A percentile compares a stretch with the other conserved stretches of the same genome.
These are phyloP conservation scores for Sitophilus oryzae DNA, from an alignment of 1,140 invertebrate genomes.

Conservation along the genomic window DNA sequence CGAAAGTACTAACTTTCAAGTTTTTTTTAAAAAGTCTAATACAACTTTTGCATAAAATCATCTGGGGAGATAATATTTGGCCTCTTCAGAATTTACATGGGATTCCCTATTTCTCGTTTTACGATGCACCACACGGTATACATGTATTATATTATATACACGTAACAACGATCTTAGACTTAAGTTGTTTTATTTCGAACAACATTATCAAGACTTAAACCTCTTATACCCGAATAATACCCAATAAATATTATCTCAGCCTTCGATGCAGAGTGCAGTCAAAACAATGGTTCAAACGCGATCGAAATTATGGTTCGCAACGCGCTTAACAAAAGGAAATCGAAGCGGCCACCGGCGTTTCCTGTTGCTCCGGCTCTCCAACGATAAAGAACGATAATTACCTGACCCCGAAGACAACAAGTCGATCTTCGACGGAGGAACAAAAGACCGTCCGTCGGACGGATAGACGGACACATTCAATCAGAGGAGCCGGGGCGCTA, in stretches of 20 bases:
- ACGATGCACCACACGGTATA: too few species aligned
- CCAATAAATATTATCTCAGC: neutral
- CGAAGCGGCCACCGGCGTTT: slow-evolving; percentile 1
- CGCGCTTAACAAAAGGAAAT: slow-evolving; percentile 1
- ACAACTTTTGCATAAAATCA: too few species aligned
- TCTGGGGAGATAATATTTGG: too few species aligned
- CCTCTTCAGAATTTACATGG: too few species aligned
- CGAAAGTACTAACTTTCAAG: too few species aligned
- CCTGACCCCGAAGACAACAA: slow-evolving; percentile 1
- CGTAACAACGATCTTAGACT: too few species aligned
- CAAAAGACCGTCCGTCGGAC: slow-evolving; percentile 1
- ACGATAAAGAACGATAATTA: slow-evolving; percentile 7
- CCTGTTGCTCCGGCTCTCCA: neutral
- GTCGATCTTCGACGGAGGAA: neutral
- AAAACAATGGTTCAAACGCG: neutral
- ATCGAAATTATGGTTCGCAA: neutral
- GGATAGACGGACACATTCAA: slow-evolving; percentile 7
- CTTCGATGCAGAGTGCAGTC: neutral
- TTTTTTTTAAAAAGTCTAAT: too few species aligned
- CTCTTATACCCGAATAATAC: neutral
- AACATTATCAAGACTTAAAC: too few species aligned
- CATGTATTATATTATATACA: too few species aligned
- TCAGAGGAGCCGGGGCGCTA: slow-evolving; percentile 1
- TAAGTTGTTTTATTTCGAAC: too few species aligned
- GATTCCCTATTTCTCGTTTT: too few species aligned